A percentile compares a stretch with the other conserved stretches of the same genome.
Conservation (phyloP, 2,113 vertebrate genomes). For the Ardeotis arabs region DNA sequence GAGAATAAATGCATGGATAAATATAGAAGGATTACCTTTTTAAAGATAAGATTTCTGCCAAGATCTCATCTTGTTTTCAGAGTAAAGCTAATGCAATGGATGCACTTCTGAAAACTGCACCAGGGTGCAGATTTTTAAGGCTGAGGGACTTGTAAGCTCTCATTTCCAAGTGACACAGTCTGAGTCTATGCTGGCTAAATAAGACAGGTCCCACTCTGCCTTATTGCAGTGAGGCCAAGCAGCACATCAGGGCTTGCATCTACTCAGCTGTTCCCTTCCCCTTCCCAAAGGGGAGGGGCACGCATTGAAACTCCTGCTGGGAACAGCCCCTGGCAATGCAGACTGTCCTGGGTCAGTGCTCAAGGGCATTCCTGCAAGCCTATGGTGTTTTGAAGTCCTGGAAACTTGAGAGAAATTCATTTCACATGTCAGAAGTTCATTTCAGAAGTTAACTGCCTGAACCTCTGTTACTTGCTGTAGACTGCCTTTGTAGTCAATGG, state of each 20-base stretch:
- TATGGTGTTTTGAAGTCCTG: not conserved
- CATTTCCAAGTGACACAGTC: not conserved
- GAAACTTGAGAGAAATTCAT: not conserved
- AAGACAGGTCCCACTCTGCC: not conserved
- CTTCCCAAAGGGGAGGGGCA: not conserved
- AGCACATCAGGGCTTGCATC: accelerated
- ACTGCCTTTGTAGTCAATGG: not conserved
- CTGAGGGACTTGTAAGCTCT: not conserved
- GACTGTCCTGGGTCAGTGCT: accelerated
- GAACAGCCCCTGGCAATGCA: not conserved
- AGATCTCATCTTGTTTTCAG: not conserved
- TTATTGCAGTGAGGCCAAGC: not conserved
- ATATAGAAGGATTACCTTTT: not conserved
- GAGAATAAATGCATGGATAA: not conserved
- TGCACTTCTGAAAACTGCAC: not conserved
- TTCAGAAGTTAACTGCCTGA: not conserved
- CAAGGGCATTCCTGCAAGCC: not conserved
- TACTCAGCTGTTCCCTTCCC: not conserved
- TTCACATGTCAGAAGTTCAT: not conserved
- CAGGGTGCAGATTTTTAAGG: not conserved
- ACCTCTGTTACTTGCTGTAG: not conserved
- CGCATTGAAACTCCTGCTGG: not conserved
- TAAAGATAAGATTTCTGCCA: not conserved
- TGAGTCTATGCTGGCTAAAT: not conserved
- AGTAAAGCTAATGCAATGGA: not conserved